Percentiles rank a stretch among this genome's conserved stretches.
Conservation (phyloP, 2,113 vertebrate genomes). For the Cervus canadensis region DNA sequence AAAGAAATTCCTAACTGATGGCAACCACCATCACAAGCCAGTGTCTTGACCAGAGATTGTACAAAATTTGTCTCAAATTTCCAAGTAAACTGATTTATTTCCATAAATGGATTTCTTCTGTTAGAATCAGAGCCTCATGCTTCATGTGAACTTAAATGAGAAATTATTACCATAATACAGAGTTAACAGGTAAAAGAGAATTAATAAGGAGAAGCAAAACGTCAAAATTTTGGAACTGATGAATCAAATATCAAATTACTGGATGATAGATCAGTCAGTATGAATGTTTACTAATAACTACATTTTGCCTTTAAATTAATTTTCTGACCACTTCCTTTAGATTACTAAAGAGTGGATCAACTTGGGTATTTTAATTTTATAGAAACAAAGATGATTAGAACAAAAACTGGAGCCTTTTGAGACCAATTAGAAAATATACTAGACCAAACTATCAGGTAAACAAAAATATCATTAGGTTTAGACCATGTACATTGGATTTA, state of each 20-base stretch:
- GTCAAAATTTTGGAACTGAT: background rate
- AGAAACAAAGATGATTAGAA: slow-evolving; percentile 10
- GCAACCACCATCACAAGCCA: background rate
- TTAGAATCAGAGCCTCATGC: background rate
- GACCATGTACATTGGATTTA: background rate
- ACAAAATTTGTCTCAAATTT: background rate
- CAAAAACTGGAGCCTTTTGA: slow-evolving; percentile 23
- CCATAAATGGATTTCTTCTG: background rate
- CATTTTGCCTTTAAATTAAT: background rate
- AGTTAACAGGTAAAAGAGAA: background rate
- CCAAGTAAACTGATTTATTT: background rate
- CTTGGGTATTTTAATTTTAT: slow-evolving; percentile 3
- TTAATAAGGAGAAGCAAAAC: background rate
- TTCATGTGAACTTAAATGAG: background rate
- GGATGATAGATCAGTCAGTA: background rate
- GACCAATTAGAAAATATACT: background rate
- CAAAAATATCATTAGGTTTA: slow-evolving; percentile 3
- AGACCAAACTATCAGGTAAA: background rate
- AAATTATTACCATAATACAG: background rate
- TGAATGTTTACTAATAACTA: background rate
- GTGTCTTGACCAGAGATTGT: background rate
- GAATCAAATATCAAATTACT: background rate
- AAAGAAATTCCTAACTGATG: background rate
- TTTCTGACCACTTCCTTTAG: background rate
- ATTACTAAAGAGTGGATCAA: background rate